Conservation (phyloP, 2,888 invertebrate species). For the Lottia scabra region DNA sequence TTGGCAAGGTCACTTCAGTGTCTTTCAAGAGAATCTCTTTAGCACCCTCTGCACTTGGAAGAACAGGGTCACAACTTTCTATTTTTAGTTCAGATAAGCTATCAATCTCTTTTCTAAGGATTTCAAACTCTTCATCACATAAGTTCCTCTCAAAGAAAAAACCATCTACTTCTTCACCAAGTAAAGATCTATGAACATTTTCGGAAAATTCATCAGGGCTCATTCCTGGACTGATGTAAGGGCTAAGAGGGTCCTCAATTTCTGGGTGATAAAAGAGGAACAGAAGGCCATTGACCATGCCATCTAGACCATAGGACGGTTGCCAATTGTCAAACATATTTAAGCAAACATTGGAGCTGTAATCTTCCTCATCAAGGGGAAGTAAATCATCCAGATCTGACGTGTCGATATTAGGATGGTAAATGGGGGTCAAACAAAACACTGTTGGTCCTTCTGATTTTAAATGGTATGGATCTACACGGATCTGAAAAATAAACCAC, state of each 20-base stretch:
- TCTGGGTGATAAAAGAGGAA: constrained; percentile 59
- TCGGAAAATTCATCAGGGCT: constrained; percentile 34
- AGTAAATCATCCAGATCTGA: background rate
- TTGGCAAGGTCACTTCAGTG: no score
- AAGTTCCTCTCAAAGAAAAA: constrained; percentile 19
- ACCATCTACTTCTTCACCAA: constrained; percentile 45
- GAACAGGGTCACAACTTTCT: no score
- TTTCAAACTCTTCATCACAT: background rate
- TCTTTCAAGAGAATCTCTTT: no score
- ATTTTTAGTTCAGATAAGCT: no score
- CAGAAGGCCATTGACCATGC: constrained; percentile 53
- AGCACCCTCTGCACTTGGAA: no score
- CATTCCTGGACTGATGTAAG: constrained; percentile 31
- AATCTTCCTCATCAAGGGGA: background rate
- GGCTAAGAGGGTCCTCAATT: constrained; percentile 49
- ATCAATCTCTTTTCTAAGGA: no score
- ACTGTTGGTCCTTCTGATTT: constrained; percentile 96
- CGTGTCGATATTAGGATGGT: constrained; percentile 94
- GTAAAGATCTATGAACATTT: constrained; percentile 44
- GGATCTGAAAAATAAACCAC: constrained; percentile 88
- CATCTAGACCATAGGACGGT: constrained; percentile 44
- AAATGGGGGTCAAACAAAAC: constrained; percentile 93
- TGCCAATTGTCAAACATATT: constrained; percentile 55
- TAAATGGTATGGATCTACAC: constrained; percentile 92
- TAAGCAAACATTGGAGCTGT: constrained; percentile 48